phyloP scores from a whole-genome alignment of 2,888 invertebrate species.

The Epiblema foenella region DNA sequence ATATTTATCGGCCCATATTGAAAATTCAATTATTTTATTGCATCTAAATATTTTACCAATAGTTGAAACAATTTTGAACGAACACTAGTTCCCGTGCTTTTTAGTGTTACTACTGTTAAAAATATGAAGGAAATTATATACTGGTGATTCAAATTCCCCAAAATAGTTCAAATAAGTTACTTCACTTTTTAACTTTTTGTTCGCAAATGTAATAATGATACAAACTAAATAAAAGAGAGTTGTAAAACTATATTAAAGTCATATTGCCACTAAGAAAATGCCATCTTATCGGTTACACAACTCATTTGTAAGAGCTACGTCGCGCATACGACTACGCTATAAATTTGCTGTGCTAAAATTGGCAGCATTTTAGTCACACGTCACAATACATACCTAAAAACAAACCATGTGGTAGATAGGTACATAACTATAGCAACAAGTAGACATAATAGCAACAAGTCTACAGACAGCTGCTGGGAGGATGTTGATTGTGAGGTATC shows the following conservation, averaged over 20 bases:
- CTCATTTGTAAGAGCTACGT: conserved; percentile 44
- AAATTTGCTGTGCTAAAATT: conserved; percentile 52
- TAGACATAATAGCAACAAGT: conserved; percentile 77
- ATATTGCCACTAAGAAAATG: conserved; percentile 50
- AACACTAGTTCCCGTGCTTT: conserved; percentile 45
- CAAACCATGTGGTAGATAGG: conserved; percentile 43
- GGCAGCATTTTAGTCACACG: conserved; percentile 63
- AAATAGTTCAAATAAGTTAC: background rate
- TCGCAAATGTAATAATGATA: background rate
- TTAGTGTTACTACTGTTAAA: conserved; percentile 37
- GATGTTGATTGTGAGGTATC: conserved; percentile 74
- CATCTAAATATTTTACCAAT: background rate
- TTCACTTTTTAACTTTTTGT: background rate
- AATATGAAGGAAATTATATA: background rate
- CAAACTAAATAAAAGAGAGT: background rate
- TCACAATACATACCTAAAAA: conserved; percentile 62
- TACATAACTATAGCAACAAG: conserved; percentile 56
- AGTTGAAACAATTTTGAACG: conserved; percentile 38
- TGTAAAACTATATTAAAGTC: conserved; percentile 4
- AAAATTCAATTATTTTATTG: background rate
- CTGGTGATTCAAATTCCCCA: conserved; percentile 9
- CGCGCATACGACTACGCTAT: conserved; percentile 36
- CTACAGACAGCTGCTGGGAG: conserved; percentile 73
- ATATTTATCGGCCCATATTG: background rate
- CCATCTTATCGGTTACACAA: conserved; percentile 38